phyloP scores from a whole-genome alignment of 1,140 invertebrate species.

The Ptiloglossa arizonensis region DNA sequence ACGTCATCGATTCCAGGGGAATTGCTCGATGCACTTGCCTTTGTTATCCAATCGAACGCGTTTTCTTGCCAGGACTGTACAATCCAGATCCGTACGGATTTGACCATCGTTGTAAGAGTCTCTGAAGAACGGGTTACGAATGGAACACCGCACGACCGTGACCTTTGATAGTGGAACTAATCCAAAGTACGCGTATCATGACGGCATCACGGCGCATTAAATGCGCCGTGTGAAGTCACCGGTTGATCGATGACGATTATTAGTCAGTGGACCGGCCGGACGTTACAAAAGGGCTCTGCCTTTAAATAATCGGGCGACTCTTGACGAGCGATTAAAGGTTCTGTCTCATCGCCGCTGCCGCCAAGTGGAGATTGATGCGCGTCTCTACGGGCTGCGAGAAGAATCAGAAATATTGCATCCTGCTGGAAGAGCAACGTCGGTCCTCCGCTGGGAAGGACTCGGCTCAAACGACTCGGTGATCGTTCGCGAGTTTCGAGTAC shows the following conservation, averaged over 20 bases:
- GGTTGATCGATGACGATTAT: slow-evolving; percentile 68
- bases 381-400: slow-evolving; percentile 52
- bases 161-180: slow-evolving; percentile 69
- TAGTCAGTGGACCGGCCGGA: slow-evolving; percentile 64
- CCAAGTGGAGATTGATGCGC: slow-evolving; percentile 55
- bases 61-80: too few relatives aligned
- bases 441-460: neutral
- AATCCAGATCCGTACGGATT: too few relatives aligned
- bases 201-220: slow-evolving; percentile 68
- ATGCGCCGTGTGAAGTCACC: slow-evolving; percentile 68
- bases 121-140: slow-evolving; percentile 24
- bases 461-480: neutral
- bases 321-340: slow-evolving; percentile 69
- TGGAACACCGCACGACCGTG: slow-evolving; percentile 54
- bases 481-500: neutral
- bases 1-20: too few relatives aligned
- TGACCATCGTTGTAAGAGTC: too few relatives aligned
- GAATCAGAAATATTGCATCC: slow-evolving; percentile 63
- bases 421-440: slow-evolving; percentile 19
- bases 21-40: too few relatives aligned
- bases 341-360: slow-evolving; percentile 56
- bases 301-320: slow-evolving; percentile 68
- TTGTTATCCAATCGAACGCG: too few relatives aligned
- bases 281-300: slow-evolving; percentile 64
- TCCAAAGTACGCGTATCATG: slow-evolving; percentile 70